phyloP scores from a whole-genome alignment of 2,888 invertebrate genomes.

The Rugalucina vietnamica region DNA sequence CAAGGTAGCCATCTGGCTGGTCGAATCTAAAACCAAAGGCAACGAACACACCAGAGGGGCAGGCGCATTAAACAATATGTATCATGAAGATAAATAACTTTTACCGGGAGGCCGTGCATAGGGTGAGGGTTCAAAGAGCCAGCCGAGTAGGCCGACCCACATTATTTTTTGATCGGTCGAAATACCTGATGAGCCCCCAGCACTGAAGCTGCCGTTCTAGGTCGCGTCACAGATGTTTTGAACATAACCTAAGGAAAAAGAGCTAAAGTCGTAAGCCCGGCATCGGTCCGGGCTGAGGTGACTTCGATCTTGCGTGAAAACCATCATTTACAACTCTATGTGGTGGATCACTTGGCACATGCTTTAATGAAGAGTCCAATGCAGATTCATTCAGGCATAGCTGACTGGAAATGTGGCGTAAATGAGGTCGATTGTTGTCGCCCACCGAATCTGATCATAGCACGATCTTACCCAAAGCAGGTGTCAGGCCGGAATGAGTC shows the following conservation, averaged over 20 bases:
- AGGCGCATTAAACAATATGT: no score
- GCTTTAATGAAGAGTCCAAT: slow-evolving; percentile 88
- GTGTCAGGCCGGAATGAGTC: slow-evolving; percentile 79
- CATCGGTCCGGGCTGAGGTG: background rate
- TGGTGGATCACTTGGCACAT: slow-evolving; percentile 87
- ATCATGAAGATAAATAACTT: no score
- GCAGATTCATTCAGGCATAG: no score
- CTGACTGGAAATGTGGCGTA: no score
- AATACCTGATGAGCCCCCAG: background rate
- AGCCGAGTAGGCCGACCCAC: background rate
- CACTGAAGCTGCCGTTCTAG: background rate
- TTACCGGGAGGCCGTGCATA: background rate
- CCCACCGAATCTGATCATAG: no score
- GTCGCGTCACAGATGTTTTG: background rate
- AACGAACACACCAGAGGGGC: no score
- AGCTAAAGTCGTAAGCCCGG: background rate
- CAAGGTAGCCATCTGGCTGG: no score
- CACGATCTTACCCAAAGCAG: slow-evolving; percentile 76
- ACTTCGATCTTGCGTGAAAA: background rate
- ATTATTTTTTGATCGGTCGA: background rate
- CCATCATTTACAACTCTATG: slow-evolving; percentile 54
- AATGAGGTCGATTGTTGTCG: no score
- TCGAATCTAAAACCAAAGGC: no score
- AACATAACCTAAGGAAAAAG: background rate
- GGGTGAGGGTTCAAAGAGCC: background rate